Evolutionary conservation across 2,113 vertebrate genomes (phyloP), one percentile per base, ranked within the genome.

Genomic region (Microcebus jonahi): DNA sequence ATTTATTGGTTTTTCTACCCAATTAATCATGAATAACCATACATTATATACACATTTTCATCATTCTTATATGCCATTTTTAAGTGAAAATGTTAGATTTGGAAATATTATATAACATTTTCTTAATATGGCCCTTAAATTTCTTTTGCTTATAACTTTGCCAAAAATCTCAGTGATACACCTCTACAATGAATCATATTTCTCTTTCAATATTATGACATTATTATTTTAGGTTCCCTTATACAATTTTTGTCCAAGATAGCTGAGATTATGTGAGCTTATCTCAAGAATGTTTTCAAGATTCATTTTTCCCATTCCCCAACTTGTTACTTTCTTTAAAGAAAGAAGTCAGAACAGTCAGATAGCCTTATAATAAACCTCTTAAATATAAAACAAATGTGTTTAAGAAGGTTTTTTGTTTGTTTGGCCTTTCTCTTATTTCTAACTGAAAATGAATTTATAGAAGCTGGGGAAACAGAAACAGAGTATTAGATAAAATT

Each of bases 151-250:
- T 90, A 21, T 50, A 57, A 83, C n/a, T 81, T 95, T 36, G 12
- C 27, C 42, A 39, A 59, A 84, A 61, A 6, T 88, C n/a, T n/a
- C 34, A 88, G 27, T 45, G 6, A 53, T 42, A 50, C 21, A 83
- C 4, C 29, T 92, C 59, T 89, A 57, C 2, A n/a, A 27, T 91
- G 55, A 83, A 27, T 95, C 91, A 77, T 65, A 48, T 53, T 97
- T 75, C 42, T 92, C 36, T 94, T 97, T 94, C 1, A 20, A 94
- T 96, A 92, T 92, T 90, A 34, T 2, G 81, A 4, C 50, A 79
- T 88, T 94, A 95, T 94, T 96, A 94, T 97, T 96, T 96, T 95
- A 85, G 57, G 42, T 82, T 96, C 23, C 17, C 36, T 94, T 90
- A 45, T 93, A 79, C 83, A 76, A 88, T 42, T 97, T 96, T 95